These are phyloP conservation scores for Streptopelia turtur DNA, from an alignment of 2,797 vertebrate species.

Conservation along the genomic window DNA sequence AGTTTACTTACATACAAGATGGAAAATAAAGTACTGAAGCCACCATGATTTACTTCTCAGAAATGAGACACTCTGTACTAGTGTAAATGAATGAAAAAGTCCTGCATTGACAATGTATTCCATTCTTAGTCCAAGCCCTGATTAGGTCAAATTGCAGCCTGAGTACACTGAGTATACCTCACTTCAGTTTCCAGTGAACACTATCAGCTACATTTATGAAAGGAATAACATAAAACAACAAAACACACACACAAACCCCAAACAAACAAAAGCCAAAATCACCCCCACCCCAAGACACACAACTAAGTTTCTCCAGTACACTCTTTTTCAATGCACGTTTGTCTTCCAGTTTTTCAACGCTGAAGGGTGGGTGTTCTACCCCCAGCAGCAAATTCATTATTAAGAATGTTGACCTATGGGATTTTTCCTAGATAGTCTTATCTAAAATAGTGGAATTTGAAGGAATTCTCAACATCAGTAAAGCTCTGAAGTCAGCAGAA, in stretches of 20 bases:
- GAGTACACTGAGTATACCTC: neutral
- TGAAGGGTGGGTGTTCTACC: neutral
- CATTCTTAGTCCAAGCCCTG: constrained; percentile 62
- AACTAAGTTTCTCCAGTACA: neutral
- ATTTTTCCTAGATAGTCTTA: neutral
- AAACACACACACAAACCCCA: no score
- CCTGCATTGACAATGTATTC: constrained; percentile 86
- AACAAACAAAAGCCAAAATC: neutral
- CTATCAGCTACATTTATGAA: neutral
- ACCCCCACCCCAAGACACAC: neutral
- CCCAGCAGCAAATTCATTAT: neutral
- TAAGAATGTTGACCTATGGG: neutral
- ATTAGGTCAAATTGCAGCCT: constrained; percentile 74
- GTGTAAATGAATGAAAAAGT: constrained; percentile 85
- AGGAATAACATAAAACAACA: no score
- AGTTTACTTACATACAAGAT: constrained; percentile 90
- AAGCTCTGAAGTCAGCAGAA: neutral
- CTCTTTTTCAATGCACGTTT: neutral
- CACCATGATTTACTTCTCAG: constrained; percentile 89
- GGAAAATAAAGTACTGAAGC: constrained; percentile 89
- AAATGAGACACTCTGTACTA: constrained; percentile 88
- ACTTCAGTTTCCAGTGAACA: constrained; percentile 10
- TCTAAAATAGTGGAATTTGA: neutral
- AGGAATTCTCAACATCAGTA: neutral
- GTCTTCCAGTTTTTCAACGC: neutral